Evolutionary conservation across 2,113 vertebrate species (phyloP).

Genomic region (Numenius arquata): DNA sequence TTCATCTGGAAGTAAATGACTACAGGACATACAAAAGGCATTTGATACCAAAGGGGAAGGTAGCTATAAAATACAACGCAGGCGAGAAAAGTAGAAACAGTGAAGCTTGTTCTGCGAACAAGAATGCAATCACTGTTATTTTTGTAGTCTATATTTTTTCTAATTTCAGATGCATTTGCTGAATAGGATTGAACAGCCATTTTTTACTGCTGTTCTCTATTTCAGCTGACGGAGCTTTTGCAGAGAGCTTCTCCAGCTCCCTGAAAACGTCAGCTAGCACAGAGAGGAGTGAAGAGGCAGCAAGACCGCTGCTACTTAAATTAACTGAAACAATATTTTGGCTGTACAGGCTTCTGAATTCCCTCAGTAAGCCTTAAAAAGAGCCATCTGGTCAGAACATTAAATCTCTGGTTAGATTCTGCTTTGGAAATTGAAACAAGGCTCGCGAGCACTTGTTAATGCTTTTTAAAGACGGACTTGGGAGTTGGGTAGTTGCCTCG

Average conservation of each 20-base stretch:
- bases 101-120: background rate
- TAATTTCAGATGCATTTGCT: background rate
- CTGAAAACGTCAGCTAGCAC: conserved; percentile 40
- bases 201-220: conserved; percentile 16
- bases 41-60: background rate
- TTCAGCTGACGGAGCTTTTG: conserved; percentile 30
- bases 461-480: background rate
- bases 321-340: conserved; percentile 74
- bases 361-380: conserved; percentile 71
- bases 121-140: background rate
- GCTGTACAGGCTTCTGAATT: conserved; percentile 62
- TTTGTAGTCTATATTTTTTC: background rate
- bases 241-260: background rate
- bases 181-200: background rate
- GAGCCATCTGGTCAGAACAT: conserved; percentile 71
- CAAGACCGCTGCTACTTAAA: conserved; percentile 68
- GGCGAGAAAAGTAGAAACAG: background rate
- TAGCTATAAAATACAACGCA: background rate
- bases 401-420: conserved; percentile 61
- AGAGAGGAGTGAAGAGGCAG: conserved; percentile 45
- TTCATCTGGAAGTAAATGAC: background rate
- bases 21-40: background rate
- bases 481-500: background rate
- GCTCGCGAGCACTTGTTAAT: background rate
- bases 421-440: conserved; percentile 57